Evolutionary conservation across 2,888 invertebrate species (phyloP), one percentile per base, ranked within the genome.

Genomic region (Spatulosminthurus flaviceps): DNA sequence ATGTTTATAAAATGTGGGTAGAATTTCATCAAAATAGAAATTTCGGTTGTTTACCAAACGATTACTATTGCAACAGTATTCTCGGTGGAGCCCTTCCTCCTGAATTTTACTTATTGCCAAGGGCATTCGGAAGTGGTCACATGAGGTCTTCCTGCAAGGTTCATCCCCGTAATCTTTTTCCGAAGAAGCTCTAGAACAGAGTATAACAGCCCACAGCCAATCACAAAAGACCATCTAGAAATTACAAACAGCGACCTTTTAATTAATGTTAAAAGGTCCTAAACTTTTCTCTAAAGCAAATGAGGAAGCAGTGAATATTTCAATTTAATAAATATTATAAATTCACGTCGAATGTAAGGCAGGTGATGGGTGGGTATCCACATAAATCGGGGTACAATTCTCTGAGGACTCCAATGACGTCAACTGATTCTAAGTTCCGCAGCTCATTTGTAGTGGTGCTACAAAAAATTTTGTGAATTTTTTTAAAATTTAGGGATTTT

Each of bases 191-290:
- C 82, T 79, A 1, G 82, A 81, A 51, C 81, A 77, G 0, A 81
- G 28, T 7, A 80, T 77, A 1, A 78, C 61, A 28, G 79, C 80
- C 82, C 82, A 84, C 0, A 84, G 66, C 84, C 84, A 84, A 66
- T 84, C 84, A 43, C 83, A 83, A 61, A 84, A 84, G 1, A 82
- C 77, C 51, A 84, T 67, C 83, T 84, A 34, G 34, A 34, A 34
- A 9, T 7, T 34, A 9, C 5, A 34, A 34, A 34, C 9, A 34
- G 9, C 66, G 1, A 60, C 61, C 73, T 43, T 28, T 43, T 11
- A 67, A 0, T 64, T 24, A 64, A n/a, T 61, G 16, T 19, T 51
- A 51, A 51, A 11, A 51, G n/a, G 34, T 9, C 9, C 34, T 34
- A 7, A 34, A 34, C 9, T 34, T 34, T 34, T 34, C 9, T 7